Percentiles rank a stretch among this genome's conserved stretches.
phyloP scores from a whole-genome alignment of 2,113 vertebrate genomes.

The Sigmodon hispidus region DNA sequence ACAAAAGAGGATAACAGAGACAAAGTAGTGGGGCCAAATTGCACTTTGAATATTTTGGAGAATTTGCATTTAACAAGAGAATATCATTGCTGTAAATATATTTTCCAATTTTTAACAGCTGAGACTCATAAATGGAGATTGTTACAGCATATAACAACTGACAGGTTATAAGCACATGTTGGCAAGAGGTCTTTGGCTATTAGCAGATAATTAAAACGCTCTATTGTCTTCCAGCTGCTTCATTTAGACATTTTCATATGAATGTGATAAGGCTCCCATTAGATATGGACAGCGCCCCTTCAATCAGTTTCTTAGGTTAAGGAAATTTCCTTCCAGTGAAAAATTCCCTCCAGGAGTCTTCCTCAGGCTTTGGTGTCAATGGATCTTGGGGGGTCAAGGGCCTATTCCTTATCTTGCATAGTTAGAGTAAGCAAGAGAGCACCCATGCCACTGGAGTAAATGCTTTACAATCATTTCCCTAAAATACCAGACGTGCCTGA shows the following conservation, averaged over 20 bases:
- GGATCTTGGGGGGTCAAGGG: neutral
- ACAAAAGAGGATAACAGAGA: conserved; percentile 66
- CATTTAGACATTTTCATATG: conserved; percentile 65
- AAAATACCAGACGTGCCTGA: neutral
- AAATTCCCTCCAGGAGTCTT: neutral
- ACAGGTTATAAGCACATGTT: conserved; percentile 80
- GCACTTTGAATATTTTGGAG: conserved; percentile 73
- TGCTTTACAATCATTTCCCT: neutral
- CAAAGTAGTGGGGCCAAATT: conserved; percentile 61
- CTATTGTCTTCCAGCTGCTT: conserved; percentile 84
- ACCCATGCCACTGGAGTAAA: neutral
- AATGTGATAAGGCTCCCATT: conserved; percentile 59
- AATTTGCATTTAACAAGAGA: conserved; percentile 81
- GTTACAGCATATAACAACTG: conserved; percentile 81
- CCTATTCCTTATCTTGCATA: conserved; percentile 22
- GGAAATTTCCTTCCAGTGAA: conserved; percentile 46
- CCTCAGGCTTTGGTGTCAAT: neutral
- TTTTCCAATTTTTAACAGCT: conserved; percentile 84
- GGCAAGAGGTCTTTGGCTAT: conserved; percentile 82
- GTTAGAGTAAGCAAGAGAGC: conserved; percentile 6
- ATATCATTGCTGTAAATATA: conserved; percentile 81
- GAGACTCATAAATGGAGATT: conserved; percentile 81
- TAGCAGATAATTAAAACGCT: conserved; percentile 84
- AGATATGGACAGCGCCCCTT: conserved; percentile 51
- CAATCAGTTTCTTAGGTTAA: conserved; percentile 55